Conservation (phyloP, 2,113 vertebrate species). For the Pluvialis apricaria region DNA sequence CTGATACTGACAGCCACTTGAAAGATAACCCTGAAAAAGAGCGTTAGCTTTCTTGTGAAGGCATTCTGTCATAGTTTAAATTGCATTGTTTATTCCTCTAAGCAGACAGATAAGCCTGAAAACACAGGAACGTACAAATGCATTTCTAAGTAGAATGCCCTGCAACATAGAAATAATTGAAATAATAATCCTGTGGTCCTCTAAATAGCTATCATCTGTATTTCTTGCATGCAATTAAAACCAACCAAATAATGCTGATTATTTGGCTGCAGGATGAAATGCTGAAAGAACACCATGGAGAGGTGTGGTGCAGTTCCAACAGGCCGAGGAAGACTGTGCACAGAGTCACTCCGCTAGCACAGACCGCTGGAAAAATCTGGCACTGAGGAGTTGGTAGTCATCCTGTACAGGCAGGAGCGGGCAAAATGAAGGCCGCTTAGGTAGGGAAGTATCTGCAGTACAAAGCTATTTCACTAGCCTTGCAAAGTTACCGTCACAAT, state of each 20-base stretch:
- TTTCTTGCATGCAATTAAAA: neutral
- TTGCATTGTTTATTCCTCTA: neutral
- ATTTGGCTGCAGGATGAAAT: neutral
- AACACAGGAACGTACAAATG: neutral
- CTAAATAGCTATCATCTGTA: neutral
- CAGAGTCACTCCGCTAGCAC: neutral
- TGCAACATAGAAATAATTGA: neutral
- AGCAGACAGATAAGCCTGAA: neutral
- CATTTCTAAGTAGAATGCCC: neutral
- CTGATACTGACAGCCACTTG: conserved; percentile 7
- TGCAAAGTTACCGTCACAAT: neutral
- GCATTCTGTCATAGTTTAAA: neutral
- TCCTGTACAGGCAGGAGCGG: neutral
- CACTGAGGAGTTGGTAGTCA: neutral
- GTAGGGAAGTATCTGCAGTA: neutral
- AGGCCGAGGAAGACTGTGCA: neutral
- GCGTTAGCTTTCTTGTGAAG: neutral
- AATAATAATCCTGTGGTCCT: neutral
- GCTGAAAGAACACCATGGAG: neutral
- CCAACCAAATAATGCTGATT: neutral
- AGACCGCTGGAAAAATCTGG: neutral
- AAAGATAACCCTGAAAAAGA: neutral
- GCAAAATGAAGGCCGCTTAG: neutral
- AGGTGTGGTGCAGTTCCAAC: neutral
- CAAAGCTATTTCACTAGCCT: neutral